These are phyloP conservation scores for Aphaenogaster rudis DNA, from an alignment of 1,140 invertebrate species.

Conservation along the genomic window DNA sequence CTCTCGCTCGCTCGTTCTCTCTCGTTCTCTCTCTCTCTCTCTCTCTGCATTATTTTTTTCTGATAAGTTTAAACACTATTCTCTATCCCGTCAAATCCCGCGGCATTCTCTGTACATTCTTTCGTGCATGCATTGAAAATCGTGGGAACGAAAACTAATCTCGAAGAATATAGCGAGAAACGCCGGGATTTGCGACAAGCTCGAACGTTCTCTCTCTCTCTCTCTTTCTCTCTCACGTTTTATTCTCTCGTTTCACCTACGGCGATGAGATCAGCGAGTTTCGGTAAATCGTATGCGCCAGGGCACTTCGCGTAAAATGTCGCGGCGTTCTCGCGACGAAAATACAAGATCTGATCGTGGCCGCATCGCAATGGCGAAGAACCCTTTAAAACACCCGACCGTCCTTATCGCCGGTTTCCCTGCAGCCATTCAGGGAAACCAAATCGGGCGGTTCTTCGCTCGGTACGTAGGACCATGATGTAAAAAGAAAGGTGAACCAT, in stretches of 20 bases:
- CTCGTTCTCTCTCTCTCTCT: background rate
- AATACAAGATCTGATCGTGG: slow-evolving; percentile 62
- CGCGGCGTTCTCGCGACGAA: background rate
- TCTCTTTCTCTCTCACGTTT: slow-evolving; percentile 2
- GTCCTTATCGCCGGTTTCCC: slow-evolving; percentile 81
- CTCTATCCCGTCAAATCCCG: slow-evolving; percentile 30
- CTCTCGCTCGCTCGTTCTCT: background rate
- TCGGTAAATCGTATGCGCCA: slow-evolving; percentile 44
- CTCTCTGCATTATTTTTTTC: slow-evolving; percentile 3
- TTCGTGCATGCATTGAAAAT: slow-evolving; percentile 7
- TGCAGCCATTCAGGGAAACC: slow-evolving; percentile 87
- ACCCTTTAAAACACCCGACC: slow-evolving; percentile 81
- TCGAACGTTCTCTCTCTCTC: background rate
- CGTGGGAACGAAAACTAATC: slow-evolving; percentile 27
- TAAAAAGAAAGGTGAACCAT: too few relatives aligned
- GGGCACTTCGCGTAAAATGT: background rate
- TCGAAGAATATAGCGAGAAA: slow-evolving; percentile 45
- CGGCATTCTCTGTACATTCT: slow-evolving; percentile 37
- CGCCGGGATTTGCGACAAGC: slow-evolving; percentile 16
- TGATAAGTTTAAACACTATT: slow-evolving; percentile 27
- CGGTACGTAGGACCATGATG: too few relatives aligned
- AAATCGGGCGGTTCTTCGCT: slow-evolving; percentile 80
- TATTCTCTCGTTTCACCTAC: background rate
- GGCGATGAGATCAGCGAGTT: slow-evolving; percentile 15
- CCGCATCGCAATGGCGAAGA: slow-evolving; percentile 69